Evolutionary conservation across 2,113 vertebrate species (phyloP), one percentile per base, ranked within the genome.

Genomic region (Tetrax tetrax): DNA sequence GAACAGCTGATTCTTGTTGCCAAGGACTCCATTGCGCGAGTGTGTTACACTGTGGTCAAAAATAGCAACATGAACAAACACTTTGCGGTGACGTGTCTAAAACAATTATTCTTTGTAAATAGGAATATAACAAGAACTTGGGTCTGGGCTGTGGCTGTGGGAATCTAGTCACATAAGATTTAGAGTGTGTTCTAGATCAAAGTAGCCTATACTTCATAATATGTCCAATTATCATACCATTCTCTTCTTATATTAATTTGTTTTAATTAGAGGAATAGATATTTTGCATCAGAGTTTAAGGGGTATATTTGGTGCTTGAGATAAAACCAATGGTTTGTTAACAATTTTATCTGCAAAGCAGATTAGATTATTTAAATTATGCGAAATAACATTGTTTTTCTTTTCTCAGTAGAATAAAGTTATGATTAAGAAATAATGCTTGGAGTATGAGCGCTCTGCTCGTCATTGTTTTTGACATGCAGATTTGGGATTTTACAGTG

Each of bases 331-430:
- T 92, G 78, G 27, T 88, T 96, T 81, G 82, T 57, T 96, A 95
- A 92, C 10, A 87, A 33, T 95, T 93, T 92, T 88, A 91, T 90
- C 72, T 86, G 77, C 45, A 47, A 95, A 95, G 59, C 38, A 71
- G 41, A 72, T 92, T 75, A 80, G 76, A 47, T 89, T 87, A 93
- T 95, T 93, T 93, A 93, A 97, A 92, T 89, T 83, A 75, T 50
- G 80, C 3, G 8, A 94, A 97, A 93, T 56, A 93, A 43, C 31
- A 63, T 74, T 1, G 2, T 60, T 71, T 85, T 85, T 92, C 68
- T 71, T 47, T 38, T 75, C 76, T 87, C 53, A 38, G 60, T 41
- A 93, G 91, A 95, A 69, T 59, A 69, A 94, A 96, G 84, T 83
- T 80, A 66, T 86, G 50, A 92, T 80, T 83, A 89, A 95, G 90